Percentiles rank a stretch among this genome's conserved stretches.
These are phyloP conservation scores for Paradisaea rubra DNA, from an alignment of 2,113 vertebrate species.

Conservation along the genomic window DNA sequence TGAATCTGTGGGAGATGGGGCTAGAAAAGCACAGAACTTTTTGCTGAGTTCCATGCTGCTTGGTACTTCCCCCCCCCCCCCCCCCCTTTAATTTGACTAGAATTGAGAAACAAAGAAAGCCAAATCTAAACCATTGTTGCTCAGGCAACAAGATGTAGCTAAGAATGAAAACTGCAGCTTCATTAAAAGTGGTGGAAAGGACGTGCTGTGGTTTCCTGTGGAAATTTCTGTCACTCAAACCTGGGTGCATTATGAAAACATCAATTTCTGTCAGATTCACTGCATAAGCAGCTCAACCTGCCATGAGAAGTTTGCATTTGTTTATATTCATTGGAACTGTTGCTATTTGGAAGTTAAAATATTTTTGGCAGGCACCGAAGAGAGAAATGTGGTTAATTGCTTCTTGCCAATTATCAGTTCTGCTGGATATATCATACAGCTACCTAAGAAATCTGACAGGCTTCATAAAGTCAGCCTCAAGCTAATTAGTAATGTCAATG, in stretches of 20 bases:
- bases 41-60: neutral
- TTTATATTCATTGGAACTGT: neutral
- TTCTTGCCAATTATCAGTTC: neutral
- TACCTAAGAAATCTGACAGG: neutral
- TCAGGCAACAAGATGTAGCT: neutral
- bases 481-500: neutral
- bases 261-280: neutral
- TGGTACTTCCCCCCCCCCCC: neutral
- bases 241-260: neutral
- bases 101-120: neutral
- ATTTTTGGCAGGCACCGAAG: neutral
- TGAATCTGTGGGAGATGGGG: neutral
- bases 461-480: neutral
- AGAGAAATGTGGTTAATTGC: neutral
- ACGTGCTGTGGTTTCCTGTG: neutral
- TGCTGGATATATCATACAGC: neutral
- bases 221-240: neutral
- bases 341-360: neutral
- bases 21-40: neutral
- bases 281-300: neutral
- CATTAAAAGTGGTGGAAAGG: neutral
- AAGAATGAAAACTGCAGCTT: neutral
- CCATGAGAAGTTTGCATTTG: neutral
- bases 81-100: neutral
- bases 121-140: neutral